Percentiles rank a stretch among this genome's conserved stretches.
Evolutionary conservation across 92 coral and sea anemone species (phyloP).

Genomic region (Phenganax stokvisi): DNA sequence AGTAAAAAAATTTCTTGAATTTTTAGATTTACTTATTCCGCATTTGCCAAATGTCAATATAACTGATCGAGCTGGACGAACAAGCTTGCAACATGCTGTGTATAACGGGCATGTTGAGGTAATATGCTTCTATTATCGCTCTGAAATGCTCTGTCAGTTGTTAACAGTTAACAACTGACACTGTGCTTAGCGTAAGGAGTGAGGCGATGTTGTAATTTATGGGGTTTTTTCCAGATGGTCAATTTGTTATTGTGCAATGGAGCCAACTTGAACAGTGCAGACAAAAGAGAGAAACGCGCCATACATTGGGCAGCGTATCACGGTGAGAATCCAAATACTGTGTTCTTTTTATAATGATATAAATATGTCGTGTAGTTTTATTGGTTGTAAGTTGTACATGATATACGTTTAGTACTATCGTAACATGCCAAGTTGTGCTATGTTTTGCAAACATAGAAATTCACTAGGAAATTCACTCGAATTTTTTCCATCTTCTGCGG

Average conservation of each 20-base stretch:
- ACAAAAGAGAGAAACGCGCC: conserved; percentile 88
- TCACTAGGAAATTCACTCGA: not conserved
- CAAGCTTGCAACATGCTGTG: conserved; percentile 95
- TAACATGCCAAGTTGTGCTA: too few species aligned
- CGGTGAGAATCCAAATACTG: conserved; percentile 51
- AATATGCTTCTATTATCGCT: not conserved
- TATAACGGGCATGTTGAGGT: conserved; percentile 98
- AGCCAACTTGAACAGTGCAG: conserved; percentile 81
- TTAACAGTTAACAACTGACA: not conserved
- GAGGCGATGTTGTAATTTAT: not conserved
- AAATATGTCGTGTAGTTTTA: not conserved
- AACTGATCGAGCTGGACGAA: conserved; percentile 95
- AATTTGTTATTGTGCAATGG: conserved; percentile 69
- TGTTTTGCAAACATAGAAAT: not conserved
- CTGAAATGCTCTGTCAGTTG: too few species aligned
- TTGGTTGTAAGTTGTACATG: not conserved
- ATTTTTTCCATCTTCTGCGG: not conserved
- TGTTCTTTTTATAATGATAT: not conserved
- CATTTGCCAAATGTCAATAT: conserved; percentile 92
- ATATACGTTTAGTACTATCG: too few species aligned
- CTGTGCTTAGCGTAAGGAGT: not conserved
- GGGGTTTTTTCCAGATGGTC: conserved; percentile 62
- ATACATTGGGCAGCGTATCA: conserved; percentile 97
- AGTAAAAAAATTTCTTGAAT: not conserved
- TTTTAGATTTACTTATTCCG: conserved; percentile 71